Evolutionary conservation across 1,140 invertebrate species (phyloP), one percentile per base, ranked within the genome.

Genomic region (Bacillus rossius): DNA sequence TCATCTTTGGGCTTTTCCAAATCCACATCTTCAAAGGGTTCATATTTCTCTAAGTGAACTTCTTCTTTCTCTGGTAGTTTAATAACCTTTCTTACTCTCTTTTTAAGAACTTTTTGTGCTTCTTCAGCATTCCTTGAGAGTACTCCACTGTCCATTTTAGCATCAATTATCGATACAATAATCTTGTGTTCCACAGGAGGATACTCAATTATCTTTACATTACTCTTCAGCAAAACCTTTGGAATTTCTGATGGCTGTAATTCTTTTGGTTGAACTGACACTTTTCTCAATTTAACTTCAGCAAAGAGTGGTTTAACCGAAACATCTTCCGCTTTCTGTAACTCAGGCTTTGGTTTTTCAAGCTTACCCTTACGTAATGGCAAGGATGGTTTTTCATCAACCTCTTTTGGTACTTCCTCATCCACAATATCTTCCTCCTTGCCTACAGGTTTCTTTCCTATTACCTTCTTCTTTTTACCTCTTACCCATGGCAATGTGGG

Each of bases 111-210:
- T 71, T 83, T 80, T 38, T 79, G 65, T 2, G 85, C 84, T 74
- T 88, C 86, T 70, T 83, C 78, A 0, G 83, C 73, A 71, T 86
- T 88, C 72, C 86, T 75, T 1, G 84, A 87, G 16, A 88, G 62
- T 58, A 83, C 78, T 23, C 86, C 86, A 67, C 77, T 75, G 71
- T 87, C 77, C n/a, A 77, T 75, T 59, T 73, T 72, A 65, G 81
- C 77, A 64, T 48, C 29, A 14, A 50, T n/a, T 8, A 42, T 25
- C 14, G 73, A 76, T n/a, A 84, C 72, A 17, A 70, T 56, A 2
- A 79, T 77, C 57, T 74, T 74, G 34, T 77, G 67, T 60, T 80
- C 48, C 38, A 54, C 40, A 22, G 60, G 55, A 48, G 84, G 84
- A 75, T 82, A 86, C 55, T 84, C 79, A 62, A 60, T 57, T 66